Conservation (phyloP, 2,888 invertebrate genomes). For the Noctuana brunneofusca region DNA sequence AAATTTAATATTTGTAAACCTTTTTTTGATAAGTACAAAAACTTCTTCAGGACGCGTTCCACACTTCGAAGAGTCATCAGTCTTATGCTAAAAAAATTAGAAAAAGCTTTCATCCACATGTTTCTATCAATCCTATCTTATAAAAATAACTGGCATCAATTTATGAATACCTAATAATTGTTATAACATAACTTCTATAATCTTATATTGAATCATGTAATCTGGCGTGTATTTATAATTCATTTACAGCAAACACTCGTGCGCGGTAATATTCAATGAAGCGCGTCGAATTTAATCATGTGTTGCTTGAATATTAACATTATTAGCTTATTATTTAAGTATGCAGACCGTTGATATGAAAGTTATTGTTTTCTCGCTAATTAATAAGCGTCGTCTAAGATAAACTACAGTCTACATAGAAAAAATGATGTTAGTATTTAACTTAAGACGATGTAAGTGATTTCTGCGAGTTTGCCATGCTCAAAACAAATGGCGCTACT, state of each 20-base stretch:
- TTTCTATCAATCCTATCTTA: background rate
- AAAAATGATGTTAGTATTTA: too few species aligned
- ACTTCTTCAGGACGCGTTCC: too few species aligned
- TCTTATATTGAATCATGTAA: constrained; percentile 16
- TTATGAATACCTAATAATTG: too few species aligned
- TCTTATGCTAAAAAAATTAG: too few species aligned
- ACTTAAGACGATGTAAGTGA: too few species aligned
- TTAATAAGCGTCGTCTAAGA: background rate
- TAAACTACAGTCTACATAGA: background rate
- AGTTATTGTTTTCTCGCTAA: constrained; percentile 8
- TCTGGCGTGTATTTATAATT: constrained; percentile 23
- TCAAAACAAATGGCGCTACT: too few species aligned
- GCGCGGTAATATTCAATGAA: constrained; percentile 25
- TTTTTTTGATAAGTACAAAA: too few species aligned
- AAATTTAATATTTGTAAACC: too few species aligned
- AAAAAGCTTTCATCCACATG: too few species aligned
- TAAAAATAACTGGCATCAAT: background rate
- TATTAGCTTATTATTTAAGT: constrained; percentile 23
- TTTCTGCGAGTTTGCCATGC: too few species aligned
- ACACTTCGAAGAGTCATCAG: too few species aligned
- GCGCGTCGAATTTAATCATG: constrained; percentile 25
- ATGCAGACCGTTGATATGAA: constrained; percentile 17
- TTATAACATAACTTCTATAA: constrained; percentile 6
- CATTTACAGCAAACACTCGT: constrained; percentile 18
- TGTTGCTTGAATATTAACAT: constrained; percentile 25